Conservation (phyloP, 2,113 vertebrate genomes). For the Peromyscus maniculatus region DNA sequence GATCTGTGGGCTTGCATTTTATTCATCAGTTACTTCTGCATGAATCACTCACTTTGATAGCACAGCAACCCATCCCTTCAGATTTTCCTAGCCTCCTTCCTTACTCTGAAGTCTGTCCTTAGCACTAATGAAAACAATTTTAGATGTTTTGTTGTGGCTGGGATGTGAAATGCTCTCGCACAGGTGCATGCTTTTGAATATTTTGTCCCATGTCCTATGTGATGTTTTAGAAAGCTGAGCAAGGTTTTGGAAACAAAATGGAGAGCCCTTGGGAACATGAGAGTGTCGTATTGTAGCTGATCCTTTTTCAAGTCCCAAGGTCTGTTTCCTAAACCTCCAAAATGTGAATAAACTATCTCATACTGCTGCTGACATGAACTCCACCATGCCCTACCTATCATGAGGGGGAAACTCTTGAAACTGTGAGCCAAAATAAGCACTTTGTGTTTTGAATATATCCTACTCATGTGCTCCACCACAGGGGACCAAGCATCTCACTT, state of each 20-base stretch:
- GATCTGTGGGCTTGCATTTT: background rate
- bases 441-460: background rate
- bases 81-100: background rate
- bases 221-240: background rate
- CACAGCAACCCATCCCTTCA: background rate
- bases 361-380: background rate
- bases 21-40: background rate
- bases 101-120: background rate
- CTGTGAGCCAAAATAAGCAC: background rate
- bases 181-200: background rate
- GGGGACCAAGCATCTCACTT: background rate
- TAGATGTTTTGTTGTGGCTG: background rate
- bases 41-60: background rate
- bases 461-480: background rate
- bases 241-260: background rate
- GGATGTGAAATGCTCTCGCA: background rate
- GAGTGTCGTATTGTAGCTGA: no score
- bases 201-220: no score
- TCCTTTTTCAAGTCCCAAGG: background rate
- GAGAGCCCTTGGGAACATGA: background rate
- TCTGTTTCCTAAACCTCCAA: background rate
- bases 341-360: background rate
- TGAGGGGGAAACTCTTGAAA: background rate
- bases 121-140: background rate
- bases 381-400: background rate